These are phyloP conservation scores for Agonum fuliginosum DNA, from an alignment of 2,888 invertebrate genomes.

Conservation along the genomic window DNA sequence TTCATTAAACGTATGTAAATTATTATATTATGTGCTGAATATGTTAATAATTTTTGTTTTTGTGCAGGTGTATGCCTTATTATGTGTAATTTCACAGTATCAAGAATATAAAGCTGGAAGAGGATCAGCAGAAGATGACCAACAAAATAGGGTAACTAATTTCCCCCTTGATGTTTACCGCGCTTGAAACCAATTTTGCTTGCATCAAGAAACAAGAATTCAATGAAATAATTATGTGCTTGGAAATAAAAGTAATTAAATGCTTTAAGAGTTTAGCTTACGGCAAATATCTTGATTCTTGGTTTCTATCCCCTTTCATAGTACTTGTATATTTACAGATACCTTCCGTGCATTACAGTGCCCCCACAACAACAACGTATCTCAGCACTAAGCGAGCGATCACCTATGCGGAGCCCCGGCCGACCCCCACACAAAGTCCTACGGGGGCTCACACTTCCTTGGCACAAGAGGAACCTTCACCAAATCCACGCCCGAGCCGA, in stretches of 20 bases:
- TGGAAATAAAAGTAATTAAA: slow-evolving; percentile 2
- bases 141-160: slow-evolving; percentile 75
- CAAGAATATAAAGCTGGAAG: slow-evolving; percentile 86
- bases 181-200: slow-evolving; percentile 8
- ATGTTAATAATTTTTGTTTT: slow-evolving; percentile 19
- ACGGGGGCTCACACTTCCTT: slow-evolving; percentile 73
- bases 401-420: slow-evolving; percentile 74
- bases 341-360: slow-evolving; percentile 75
- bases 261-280: too few species aligned
- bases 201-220: slow-evolving; percentile 4
- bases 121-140: slow-evolving; percentile 82
- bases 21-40: slow-evolving; percentile 21
- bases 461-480: slow-evolving; percentile 71
- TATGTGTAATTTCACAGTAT: slow-evolving; percentile 91
- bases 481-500: slow-evolving; percentile 74
- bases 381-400: slow-evolving; percentile 72
- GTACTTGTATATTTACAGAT: slow-evolving; percentile 69
- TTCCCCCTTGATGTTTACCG: slow-evolving; percentile 25
- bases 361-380: slow-evolving; percentile 75
- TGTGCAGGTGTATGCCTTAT: slow-evolving; percentile 84
- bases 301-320: slow-evolving; percentile 8
- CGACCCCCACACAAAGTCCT: slow-evolving; percentile 75
- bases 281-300: background rate
- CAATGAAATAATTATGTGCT: background rate
- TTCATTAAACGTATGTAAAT: slow-evolving; percentile 83